Evolutionary conservation across 1,140 invertebrate species (phyloP).

Genomic region (Pseudobourletiella spinata): DNA sequence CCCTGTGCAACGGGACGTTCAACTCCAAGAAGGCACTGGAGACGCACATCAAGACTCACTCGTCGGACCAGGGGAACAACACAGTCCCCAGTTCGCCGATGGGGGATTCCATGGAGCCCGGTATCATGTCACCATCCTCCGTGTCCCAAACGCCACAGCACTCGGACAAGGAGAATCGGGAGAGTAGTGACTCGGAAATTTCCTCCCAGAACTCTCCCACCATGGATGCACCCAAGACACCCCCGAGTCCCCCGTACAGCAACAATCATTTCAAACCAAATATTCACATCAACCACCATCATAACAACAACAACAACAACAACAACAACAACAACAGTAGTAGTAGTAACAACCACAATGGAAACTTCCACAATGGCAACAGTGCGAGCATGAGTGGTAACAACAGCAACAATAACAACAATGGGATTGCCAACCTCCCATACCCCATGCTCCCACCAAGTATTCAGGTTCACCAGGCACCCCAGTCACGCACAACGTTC

Average conservation of each 20-base stretch:
- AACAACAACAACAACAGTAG: conserved; percentile 4
- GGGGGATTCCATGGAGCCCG: conserved; percentile 3
- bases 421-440: not conserved
- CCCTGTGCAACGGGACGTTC: conserved; percentile 78
- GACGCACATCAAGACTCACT: conserved; percentile 76
- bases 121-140: conserved; percentile 23
- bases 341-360: conserved; percentile 2
- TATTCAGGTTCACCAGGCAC: conserved; percentile 35
- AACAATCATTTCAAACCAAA: conserved; percentile 10
- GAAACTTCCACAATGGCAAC: not conserved
- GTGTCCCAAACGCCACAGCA: conserved; percentile 24
- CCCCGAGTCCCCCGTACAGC: conserved; percentile 2
- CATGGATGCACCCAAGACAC: conserved; percentile 20
- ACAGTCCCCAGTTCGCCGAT: conserved; percentile 5
- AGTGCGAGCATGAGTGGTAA: not conserved
- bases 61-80: conserved; percentile 46
- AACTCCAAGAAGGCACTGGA: conserved; percentile 83
- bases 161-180: conserved; percentile 36
- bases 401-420: conserved; percentile 8
- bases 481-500: conserved; percentile 32
- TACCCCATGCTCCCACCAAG: conserved; percentile 36
- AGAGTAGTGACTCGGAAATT: conserved; percentile 33
- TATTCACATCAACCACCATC: conserved; percentile 1
- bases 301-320: conserved; percentile 2
- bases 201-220: conserved; percentile 33